Base-by-base conservation (phyloP, 92 coral and sea anemone species). In the Umimayanthus kanabou region DNA sequence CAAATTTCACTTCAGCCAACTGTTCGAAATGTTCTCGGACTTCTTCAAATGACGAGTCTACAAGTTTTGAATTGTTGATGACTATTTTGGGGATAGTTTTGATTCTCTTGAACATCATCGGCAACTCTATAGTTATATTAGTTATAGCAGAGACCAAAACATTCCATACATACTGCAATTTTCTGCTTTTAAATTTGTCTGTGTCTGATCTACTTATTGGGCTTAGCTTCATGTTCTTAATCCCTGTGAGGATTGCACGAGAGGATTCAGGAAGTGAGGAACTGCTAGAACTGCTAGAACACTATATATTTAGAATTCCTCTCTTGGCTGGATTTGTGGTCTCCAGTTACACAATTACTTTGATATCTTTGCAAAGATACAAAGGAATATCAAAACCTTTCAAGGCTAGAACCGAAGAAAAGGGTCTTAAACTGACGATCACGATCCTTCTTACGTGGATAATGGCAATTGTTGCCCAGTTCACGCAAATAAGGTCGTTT, bases 291-390 rank as follows among this genome's bases (percentile, higher is more conserved):
- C 26, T 66, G 72, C 28, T 66, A 6, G 4, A 20, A 22, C 0
- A 25, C n/a, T 7, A 22, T 66, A 6, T 11, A 22, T 33, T 33
- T 33, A 28, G 6, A 66, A 4, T 66, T 66, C 28, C 9, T 22
- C 20, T 66, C 8, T n/a, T 20, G 25, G 20, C 72, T 66, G 72
- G 72, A 22, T 66, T 22, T 15, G 20, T 88, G 9, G 90, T 88
- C 40, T 88, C 90, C 26, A 69, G 79, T 50, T 79, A 67, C 50
- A 88, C 90, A 39, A 37, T 88, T 25, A 47, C 86, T 7, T 85
- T 86, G 53, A 88, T 88, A 33, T 67, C 90, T 14, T 33, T 80
- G 50, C 85, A 88, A 61, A 67, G 90, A 61, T 88, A 88, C 73
- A 13, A 28, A 70, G 90, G 85, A 29, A 80, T 88, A 22, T 26